phyloP scores from a whole-genome alignment of 1,140 invertebrate species.

The Drosophila pectinifera region DNA sequence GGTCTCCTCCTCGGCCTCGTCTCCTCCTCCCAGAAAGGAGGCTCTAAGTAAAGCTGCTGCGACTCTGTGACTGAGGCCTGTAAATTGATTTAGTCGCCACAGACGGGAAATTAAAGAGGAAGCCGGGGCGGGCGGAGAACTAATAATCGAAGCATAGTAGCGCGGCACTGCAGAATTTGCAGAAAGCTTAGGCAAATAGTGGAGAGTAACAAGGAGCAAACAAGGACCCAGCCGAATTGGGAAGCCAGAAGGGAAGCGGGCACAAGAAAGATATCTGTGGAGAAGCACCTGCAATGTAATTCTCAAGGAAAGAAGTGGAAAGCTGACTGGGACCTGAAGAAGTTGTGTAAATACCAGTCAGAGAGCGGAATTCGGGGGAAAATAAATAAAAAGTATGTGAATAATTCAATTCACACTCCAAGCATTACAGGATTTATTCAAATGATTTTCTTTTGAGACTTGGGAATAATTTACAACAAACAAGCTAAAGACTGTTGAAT shows the following conservation, averaged over 20 bases:
- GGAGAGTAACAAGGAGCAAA: slow-evolving; percentile 6
- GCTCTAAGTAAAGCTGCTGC: slow-evolving; percentile 1
- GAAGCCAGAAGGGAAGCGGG: background rate
- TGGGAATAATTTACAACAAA: background rate
- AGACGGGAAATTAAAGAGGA: slow-evolving; percentile 17
- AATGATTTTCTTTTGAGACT: background rate
- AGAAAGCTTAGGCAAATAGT: slow-evolving; percentile 18
- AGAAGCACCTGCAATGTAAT: background rate
- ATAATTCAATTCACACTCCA: slow-evolving; percentile 5
- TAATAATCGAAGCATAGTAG: slow-evolving; percentile 15
- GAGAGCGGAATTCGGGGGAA: background rate
- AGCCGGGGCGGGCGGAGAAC: background rate
- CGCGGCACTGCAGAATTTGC: background rate
- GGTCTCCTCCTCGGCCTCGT: slow-evolving; percentile 14
- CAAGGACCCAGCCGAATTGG: background rate
- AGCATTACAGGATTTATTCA: background rate
- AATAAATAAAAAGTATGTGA: background rate
- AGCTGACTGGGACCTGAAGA: background rate
- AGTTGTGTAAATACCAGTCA: slow-evolving; percentile 7
- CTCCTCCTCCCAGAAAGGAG: background rate
- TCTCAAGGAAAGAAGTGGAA: background rate
- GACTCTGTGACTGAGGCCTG: slow-evolving; percentile 34
- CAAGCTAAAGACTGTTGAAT: background rate
- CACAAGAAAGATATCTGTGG: background rate
- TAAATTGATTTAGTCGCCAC: slow-evolving; percentile 58